Base-by-base conservation (phyloP, 2,797 vertebrate species). In the Tangara arthus region DNA sequence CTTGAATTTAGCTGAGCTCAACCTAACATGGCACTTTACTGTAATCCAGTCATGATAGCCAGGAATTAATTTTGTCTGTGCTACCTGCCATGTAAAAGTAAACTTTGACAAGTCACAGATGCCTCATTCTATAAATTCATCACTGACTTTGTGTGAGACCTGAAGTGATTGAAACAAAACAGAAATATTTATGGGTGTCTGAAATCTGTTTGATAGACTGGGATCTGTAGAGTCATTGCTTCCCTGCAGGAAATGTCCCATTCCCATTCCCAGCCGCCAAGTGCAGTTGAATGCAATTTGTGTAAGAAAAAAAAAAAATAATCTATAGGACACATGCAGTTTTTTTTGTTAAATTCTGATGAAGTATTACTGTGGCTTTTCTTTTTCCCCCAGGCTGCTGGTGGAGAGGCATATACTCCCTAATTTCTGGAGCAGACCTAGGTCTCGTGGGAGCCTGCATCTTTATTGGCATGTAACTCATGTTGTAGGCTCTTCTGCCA, bases 1-100 rank as follows among this genome's bases (percentile, higher is more conserved):
- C 27, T 83, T 85, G 55, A 83, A 76, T 90, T 82, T 50, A 85
- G 42, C 28, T 65, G 72, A 69, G 52, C 39, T 83, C 61, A 75
- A 17, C n/a, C 28, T 71, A 19, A 78, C 0, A 0, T 35, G 53
- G 11, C 39, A 42, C 32, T 83, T 78, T 27, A 49, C n/a, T 83
- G 61, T 42, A 77, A 35, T 59, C 8, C 19, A 59, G 7, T 55
- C 8, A 0, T 30, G 39, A 39, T 77, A 82, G 12, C 12, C 28
- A 61, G 52, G 28, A 71, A 85, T 26, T 5, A 44, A 19, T 83
- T 70, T 63, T 60, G 15, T 50, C 30, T 50, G 13, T 42, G 26
- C 44, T 68, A 7, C 37, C 57, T 83, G 37, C 18, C 28, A 44
- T 34, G 46, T 15, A 68, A 75, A 85, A 85, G 39, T 52, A 50